Conservation (phyloP, 2,888 invertebrate species). For the Apamea monoglypha region DNA sequence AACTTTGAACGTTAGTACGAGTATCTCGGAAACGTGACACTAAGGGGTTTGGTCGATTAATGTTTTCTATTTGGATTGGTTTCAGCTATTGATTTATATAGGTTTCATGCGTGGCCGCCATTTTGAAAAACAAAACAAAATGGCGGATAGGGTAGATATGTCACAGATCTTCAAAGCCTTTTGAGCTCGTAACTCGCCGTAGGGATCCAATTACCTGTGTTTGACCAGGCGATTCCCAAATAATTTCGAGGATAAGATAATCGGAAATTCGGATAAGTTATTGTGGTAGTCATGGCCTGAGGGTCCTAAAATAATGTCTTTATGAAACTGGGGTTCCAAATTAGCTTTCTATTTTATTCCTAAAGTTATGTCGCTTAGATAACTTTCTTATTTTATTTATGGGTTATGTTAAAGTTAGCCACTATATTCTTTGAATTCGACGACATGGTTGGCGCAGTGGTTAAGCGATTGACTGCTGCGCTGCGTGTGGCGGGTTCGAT, state of each 20-base stretch:
- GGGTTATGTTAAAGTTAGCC: background rate
- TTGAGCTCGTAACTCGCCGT: conserved; percentile 8
- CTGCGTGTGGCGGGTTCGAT: no score
- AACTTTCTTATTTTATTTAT: background rate
- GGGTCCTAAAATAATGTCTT: background rate
- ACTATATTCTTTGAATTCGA: background rate
- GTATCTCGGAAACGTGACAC: no score
- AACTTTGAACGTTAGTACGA: no score
- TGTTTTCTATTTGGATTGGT: no score
- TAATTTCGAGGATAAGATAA: conserved; percentile 24
- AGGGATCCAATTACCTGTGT: conserved; percentile 29
- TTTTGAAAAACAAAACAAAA: no score
- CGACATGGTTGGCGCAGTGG: no score
- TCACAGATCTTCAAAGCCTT: background rate
- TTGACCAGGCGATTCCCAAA: conserved; percentile 19
- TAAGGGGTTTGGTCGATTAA: no score
- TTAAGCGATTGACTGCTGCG: no score
- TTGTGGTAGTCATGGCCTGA: background rate
- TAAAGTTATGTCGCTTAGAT: background rate
- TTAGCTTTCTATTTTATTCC: no score
- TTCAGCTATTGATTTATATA: no score
- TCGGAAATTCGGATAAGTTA: conserved; percentile 5
- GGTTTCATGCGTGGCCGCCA: no score
- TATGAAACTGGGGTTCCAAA: background rate
- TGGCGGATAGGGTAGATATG: no score